phyloP scores from a whole-genome alignment of 2,888 invertebrate species.

The Pecten maximus region DNA sequence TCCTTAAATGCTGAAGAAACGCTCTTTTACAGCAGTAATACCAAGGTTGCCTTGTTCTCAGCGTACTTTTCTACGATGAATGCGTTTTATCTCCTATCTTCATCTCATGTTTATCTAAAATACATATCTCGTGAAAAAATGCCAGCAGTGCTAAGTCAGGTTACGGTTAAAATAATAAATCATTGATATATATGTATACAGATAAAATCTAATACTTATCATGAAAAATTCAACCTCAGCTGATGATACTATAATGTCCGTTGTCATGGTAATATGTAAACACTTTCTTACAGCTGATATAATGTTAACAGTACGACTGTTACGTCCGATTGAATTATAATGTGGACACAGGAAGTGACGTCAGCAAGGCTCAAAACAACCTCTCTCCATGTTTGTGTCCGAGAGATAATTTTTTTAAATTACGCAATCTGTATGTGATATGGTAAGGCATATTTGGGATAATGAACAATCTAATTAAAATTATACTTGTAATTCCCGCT shows the following conservation, averaged over 20 bases:
- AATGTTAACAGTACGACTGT: too few species aligned
- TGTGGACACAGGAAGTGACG: too few species aligned
- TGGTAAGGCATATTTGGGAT: too few species aligned
- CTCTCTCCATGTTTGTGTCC: too few species aligned
- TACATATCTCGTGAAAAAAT: constrained; percentile 14
- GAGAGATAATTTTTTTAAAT: too few species aligned
- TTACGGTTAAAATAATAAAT: constrained; percentile 8
- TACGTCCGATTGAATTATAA: too few species aligned
- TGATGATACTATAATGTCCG: neutral
- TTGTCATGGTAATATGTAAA: neutral
- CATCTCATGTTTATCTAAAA: constrained; percentile 17
- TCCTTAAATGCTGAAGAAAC: neutral
- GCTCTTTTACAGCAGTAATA: neutral
- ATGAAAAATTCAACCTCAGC: neutral
- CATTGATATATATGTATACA: constrained; percentile 2
- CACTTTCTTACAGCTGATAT: neutral
- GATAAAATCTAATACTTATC: constrained; percentile 13
- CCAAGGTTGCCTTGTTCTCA: neutral
- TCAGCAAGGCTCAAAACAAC: too few species aligned
- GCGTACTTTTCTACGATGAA: constrained; percentile 6
- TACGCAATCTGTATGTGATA: too few species aligned
- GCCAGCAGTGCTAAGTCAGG: neutral
- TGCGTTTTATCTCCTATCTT: neutral
- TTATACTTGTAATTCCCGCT: too few species aligned
- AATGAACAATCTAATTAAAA: too few species aligned